These are phyloP conservation scores for Anser brachyrhynchus DNA, from an alignment of 2,113 vertebrate species.

Conservation along the genomic window DNA sequence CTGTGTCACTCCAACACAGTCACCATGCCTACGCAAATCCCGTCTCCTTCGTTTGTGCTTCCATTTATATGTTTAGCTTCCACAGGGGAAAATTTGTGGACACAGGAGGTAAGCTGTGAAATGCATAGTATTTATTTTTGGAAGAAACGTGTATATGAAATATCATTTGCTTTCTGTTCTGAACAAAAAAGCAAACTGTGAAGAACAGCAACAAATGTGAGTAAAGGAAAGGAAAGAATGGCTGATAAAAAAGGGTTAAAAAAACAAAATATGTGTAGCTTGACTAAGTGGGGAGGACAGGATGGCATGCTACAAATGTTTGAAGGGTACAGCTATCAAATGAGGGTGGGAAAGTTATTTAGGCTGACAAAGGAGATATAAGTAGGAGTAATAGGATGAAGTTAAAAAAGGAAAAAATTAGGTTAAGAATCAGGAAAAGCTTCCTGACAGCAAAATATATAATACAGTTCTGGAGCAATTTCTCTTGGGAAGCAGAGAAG, in stretches of 20 bases:
- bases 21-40: conserved; percentile 22
- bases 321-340: conserved; percentile 40
- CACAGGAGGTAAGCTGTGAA: neutral
- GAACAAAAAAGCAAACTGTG: conserved; percentile 4
- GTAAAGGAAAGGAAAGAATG: neutral
- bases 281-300: neutral
- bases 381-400: conserved; percentile 51
- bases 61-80: neutral
- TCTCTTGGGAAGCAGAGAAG: conserved; percentile 24
- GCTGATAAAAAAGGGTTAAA: neutral
- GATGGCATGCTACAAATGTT: conserved; percentile 27
- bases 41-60: conserved; percentile 29
- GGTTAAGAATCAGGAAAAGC: conserved; percentile 49
- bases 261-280: neutral
- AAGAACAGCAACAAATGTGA: neutral
- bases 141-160: neutral
- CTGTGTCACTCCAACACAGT: neutral
- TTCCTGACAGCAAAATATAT: conserved; percentile 53
- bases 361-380: conserved; percentile 12
- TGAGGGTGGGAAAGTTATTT: conserved; percentile 17
- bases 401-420: conserved; percentile 58
- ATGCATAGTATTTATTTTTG: conserved; percentile 4
- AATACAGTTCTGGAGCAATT: conserved; percentile 27
- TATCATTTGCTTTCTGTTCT: neutral
- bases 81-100: neutral